Percentiles rank a stretch among this genome's conserved stretches.
These are phyloP conservation scores for Thamnophis elegans DNA, from an alignment of 2,797 vertebrate species.

Conservation along the genomic window DNA sequence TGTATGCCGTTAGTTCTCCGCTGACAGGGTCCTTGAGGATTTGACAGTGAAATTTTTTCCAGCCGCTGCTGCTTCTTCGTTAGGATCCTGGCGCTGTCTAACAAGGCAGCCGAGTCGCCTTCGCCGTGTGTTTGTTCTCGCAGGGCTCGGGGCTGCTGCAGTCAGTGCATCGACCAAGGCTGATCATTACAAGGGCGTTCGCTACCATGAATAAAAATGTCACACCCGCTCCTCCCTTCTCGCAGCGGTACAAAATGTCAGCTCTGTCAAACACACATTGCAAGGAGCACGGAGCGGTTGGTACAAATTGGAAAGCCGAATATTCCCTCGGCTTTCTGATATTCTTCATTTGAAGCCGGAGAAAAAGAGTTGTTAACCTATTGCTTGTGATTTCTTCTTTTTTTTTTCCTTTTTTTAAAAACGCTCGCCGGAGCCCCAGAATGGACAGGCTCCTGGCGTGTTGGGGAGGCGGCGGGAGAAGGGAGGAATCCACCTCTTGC, in stretches of 20 bases:
- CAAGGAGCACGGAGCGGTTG: conserved; percentile 80
- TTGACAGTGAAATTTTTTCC: conserved; percentile 84
- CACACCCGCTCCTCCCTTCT: conserved; percentile 78
- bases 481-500: conserved; percentile 50
- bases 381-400: conserved; percentile 77
- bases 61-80: conserved; percentile 77
- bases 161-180: conserved; percentile 82
- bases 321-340: conserved; percentile 81
- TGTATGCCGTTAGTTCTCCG: conserved; percentile 77
- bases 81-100: conserved; percentile 82
- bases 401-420: background rate
- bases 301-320: conserved; percentile 84
- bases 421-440: conserved; percentile 64
- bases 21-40: conserved; percentile 84
- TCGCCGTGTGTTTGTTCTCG: conserved; percentile 79
- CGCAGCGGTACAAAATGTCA: conserved; percentile 83
- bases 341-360: conserved; percentile 82
- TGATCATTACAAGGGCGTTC: conserved; percentile 86
- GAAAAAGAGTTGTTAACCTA: conserved; percentile 84
- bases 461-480: conserved; percentile 24
- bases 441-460: conserved; percentile 70
- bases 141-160: conserved; percentile 79
- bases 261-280: conserved; percentile 82
- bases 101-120: conserved; percentile 81
- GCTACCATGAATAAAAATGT: conserved; percentile 85